Percentiles rank a stretch among this genome's conserved stretches.
phyloP scores from a whole-genome alignment of 2,113 vertebrate species.

The Glareola pratincola region DNA sequence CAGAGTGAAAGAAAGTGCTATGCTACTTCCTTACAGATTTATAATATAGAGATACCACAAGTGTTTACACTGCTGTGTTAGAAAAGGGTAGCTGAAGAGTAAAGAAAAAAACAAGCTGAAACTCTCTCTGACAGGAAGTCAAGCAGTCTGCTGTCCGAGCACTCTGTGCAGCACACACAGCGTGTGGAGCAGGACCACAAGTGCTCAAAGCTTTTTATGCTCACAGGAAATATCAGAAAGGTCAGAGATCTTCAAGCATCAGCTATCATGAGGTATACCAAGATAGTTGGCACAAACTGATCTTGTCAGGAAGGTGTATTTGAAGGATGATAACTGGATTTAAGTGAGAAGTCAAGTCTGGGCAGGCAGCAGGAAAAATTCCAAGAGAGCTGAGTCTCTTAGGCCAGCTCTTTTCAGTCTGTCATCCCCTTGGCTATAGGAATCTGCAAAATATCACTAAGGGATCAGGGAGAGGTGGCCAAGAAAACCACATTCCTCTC shows the following conservation, averaged over 20 bases:
- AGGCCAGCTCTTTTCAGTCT: constrained; percentile 21
- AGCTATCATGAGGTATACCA: fast-evolving
- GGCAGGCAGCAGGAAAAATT: neutral
- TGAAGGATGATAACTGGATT: neutral
- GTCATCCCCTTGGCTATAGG: neutral
- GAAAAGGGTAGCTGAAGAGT: neutral
- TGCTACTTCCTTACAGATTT: neutral
- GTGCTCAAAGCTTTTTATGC: neutral
- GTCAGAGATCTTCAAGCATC: neutral
- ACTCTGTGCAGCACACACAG: neutral
- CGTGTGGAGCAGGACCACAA: neutral
- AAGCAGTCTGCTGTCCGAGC: neutral
- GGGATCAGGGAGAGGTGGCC: neutral
- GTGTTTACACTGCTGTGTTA: neutral
- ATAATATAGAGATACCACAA: neutral
- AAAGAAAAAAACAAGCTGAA: neutral
- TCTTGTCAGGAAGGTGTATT: neutral
- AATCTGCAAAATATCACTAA: constrained; percentile 2
- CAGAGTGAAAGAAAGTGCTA: neutral
- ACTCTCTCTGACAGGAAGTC: neutral
- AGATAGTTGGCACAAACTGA: neutral
- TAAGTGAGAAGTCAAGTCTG: neutral
- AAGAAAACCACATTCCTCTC: constrained; percentile 35
- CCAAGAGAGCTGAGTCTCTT: neutral
- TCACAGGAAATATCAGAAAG: neutral